These are phyloP conservation scores for Conus canariensis DNA, from an alignment of 2,888 invertebrate genomes.

Conservation along the genomic window DNA sequence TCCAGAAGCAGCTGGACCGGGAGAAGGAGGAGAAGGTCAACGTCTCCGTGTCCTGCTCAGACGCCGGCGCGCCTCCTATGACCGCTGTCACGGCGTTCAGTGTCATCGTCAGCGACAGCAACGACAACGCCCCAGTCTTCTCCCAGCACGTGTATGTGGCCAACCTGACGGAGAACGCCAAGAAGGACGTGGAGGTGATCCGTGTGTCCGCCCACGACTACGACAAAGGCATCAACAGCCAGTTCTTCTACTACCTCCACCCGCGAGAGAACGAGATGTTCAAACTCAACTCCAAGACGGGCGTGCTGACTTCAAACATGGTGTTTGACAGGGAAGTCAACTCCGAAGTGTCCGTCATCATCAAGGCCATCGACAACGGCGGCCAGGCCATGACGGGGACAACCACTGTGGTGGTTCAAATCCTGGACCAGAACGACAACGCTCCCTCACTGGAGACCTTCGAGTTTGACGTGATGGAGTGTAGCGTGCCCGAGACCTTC, in stretches of 20 bases:
- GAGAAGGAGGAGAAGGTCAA: constrained; percentile 65
- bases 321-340: constrained; percentile 91
- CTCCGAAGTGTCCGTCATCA: constrained; percentile 94
- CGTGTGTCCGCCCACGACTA: constrained; percentile 85
- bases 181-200: constrained; percentile 57
- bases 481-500: constrained; percentile 90
- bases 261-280: constrained; percentile 88
- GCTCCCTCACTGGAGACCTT: constrained; percentile 63
- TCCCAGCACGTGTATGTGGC: constrained; percentile 61
- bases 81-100: constrained; percentile 63
- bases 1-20: constrained; percentile 66
- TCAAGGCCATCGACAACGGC: constrained; percentile 88
- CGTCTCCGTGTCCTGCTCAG: constrained; percentile 68
- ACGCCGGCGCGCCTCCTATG: constrained; percentile 70
- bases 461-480: constrained; percentile 89
- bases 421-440: constrained; percentile 81
- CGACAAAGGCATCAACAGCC: constrained; percentile 65
- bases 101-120: constrained; percentile 71
- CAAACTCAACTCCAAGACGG: constrained; percentile 89
- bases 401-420: constrained; percentile 86
- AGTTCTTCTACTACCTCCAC: constrained; percentile 80
- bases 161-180: constrained; percentile 68
- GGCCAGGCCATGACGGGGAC: constrained; percentile 88
- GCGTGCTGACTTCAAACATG: constrained; percentile 91
- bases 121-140: constrained; percentile 73